These are phyloP conservation scores for Sphenopsis melanotis DNA, from an alignment of 2,797 vertebrate genomes.

Conservation along the genomic window DNA sequence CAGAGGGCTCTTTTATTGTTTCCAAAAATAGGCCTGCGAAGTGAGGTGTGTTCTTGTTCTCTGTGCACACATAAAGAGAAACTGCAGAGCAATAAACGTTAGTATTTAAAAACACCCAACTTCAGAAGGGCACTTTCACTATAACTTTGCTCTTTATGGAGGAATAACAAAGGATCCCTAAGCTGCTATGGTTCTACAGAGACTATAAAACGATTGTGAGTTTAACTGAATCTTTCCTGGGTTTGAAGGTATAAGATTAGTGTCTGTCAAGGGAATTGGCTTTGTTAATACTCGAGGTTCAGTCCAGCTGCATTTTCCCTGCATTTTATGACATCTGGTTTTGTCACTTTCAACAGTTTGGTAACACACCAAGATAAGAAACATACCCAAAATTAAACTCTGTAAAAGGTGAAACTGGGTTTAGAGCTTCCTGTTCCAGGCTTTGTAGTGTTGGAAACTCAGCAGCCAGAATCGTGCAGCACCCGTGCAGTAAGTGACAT, in stretches of 20 bases:
- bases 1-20: conserved; percentile 5
- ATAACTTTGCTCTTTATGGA: conserved; percentile 56
- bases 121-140: conserved; percentile 37
- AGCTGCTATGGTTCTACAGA: conserved; percentile 53
- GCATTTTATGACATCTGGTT: conserved; percentile 24
- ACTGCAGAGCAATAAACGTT: conserved; percentile 47
- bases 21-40: not conserved
- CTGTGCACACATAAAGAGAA: conserved; percentile 26
- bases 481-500: not conserved
- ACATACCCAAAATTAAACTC: conserved; percentile 5
- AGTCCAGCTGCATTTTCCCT: conserved; percentile 46
- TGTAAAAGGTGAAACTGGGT: not conserved
- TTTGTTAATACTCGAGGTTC: conserved; percentile 29
- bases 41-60: conserved; percentile 39
- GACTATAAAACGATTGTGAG: conserved; percentile 51
- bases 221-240: conserved; percentile 63
- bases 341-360: conserved; percentile 36
- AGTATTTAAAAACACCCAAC: conserved; percentile 60
- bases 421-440: not conserved
- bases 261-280: conserved; percentile 24
- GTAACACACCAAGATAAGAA: not conserved
- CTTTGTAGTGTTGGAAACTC: not conserved
- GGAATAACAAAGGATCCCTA: conserved; percentile 57
- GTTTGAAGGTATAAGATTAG: conserved; percentile 46
- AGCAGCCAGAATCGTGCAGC: not conserved